Evolutionary conservation across 2,888 invertebrate genomes (phyloP).

Genomic region (Trissolcus brochymenae): DNA sequence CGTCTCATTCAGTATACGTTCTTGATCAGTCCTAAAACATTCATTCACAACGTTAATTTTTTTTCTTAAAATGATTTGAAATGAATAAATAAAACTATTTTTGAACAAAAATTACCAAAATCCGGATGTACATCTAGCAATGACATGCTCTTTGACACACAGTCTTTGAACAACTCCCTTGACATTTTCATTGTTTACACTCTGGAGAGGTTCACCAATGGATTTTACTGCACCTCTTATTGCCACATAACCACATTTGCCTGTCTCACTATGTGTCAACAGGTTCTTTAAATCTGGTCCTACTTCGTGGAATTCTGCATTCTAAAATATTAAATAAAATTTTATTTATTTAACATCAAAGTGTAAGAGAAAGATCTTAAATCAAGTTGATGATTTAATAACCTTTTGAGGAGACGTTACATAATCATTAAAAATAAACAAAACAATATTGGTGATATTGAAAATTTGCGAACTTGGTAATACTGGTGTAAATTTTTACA

Average conservation of each 20-base stretch:
- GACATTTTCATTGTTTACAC: constrained; percentile 84
- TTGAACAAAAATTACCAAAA: constrained; percentile 80
- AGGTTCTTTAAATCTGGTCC: constrained; percentile 81
- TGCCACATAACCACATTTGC: constrained; percentile 85
- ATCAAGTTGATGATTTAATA: background rate
- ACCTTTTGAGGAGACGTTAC: background rate
- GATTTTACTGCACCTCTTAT: constrained; percentile 86
- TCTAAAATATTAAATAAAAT: constrained; percentile 74
- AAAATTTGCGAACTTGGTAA: background rate
- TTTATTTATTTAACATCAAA: background rate
- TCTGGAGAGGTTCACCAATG: constrained; percentile 85
- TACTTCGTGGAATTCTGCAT: constrained; percentile 83
- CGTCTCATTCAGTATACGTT: constrained; percentile 86
- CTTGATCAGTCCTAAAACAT: constrained; percentile 82
- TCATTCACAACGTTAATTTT: background rate
- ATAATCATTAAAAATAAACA: too few species aligned
- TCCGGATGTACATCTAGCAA: constrained; percentile 89
- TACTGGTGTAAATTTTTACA: too few species aligned
- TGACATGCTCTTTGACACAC: constrained; percentile 88
- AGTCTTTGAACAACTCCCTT: constrained; percentile 88
- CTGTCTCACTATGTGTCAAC: constrained; percentile 80
- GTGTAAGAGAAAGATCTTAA: background rate
- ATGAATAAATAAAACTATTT: background rate
- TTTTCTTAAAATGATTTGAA: background rate
- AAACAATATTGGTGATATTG: background rate